Evolutionary conservation across 2,888 invertebrate genomes (phyloP).

Genomic region (Erpobdella octoculata): DNA sequence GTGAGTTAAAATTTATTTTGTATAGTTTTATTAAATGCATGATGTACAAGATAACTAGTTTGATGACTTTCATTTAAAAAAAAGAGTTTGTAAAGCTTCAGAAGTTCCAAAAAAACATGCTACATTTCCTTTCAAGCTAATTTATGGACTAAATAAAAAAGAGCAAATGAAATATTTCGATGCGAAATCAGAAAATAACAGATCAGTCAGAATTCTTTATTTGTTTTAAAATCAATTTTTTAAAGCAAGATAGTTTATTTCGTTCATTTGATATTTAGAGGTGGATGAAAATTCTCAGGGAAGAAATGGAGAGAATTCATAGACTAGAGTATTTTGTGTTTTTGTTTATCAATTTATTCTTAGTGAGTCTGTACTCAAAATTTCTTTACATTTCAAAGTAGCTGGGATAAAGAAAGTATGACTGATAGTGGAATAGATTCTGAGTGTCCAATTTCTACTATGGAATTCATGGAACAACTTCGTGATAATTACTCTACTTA

Average conservation of each 20-base stretch:
- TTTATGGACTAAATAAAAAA: background rate
- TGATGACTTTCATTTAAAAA: too few species aligned
- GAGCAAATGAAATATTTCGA: conserved; percentile 14
- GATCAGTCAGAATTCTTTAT: background rate
- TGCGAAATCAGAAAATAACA: background rate
- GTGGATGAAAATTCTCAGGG: background rate
- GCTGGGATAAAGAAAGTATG: too few species aligned
- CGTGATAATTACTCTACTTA: too few species aligned
- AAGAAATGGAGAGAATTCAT: background rate
- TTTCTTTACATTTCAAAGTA: too few species aligned
- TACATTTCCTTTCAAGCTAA: background rate
- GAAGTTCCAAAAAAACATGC: background rate
- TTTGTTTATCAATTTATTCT: too few species aligned
- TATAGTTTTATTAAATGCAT: background rate
- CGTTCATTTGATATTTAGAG: too few species aligned
- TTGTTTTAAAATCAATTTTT: background rate
- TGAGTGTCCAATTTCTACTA: too few species aligned
- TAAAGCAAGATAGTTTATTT: background rate
- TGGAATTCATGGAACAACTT: too few species aligned
- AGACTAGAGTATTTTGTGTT: background rate
- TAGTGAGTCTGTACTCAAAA: too few species aligned
- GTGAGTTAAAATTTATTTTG: background rate
- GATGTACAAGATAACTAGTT: too few species aligned
- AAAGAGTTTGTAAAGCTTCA: background rate
- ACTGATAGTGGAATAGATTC: too few species aligned